Evolutionary conservation across 2,888 invertebrate species (phyloP), one percentile per base, ranked within the genome.

Genomic region (Drosophila kambysellisi): DNA sequence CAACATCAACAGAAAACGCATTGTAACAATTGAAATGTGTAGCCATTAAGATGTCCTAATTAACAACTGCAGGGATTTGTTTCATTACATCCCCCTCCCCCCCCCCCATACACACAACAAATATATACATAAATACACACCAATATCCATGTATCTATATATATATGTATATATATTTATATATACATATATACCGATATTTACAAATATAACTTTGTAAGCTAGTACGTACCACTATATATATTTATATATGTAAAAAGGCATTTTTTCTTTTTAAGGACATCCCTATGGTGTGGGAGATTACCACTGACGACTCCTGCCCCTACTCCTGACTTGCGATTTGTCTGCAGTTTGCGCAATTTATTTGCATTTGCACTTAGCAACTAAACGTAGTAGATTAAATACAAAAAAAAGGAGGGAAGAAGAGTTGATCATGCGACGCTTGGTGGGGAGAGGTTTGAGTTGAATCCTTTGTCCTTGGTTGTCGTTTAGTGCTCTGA

Each of bases 361-460:
- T 85, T 85, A 81, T 85, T 71, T 37, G 52, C 64, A 50, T 57
- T 35, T 46, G 30, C 57, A 48, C 69, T 52, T 52, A 53, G 46
- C 32, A 72, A 72, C 62, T 72, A 72, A n/a, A 35, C 8, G 25
- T 39, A 60, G 9, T 57, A 63, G 11, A 25, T 39, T 29, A 25
- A 37, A 48, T 43, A 41, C 57, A 39, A 50, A 43, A 74, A 59
- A 58, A 60, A 59, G 46, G 20, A 35, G 29, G 33, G 12, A 33
- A 12, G 32, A 30, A 58, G 68, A 52, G 50, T 82, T 57, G 57
- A 59, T 59, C 74, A 43, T 41, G 56, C 33, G 81, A 63, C 89
- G 82, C 82, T 81, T 78, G 88, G 11, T 33, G 15, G n/a, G 15
- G 32, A 17, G 20, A 17, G 57, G 41, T 15, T 68, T 54, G 53